Base-by-base conservation (phyloP, 2,797 vertebrate genomes). In the Clarias fuscus region DNA sequence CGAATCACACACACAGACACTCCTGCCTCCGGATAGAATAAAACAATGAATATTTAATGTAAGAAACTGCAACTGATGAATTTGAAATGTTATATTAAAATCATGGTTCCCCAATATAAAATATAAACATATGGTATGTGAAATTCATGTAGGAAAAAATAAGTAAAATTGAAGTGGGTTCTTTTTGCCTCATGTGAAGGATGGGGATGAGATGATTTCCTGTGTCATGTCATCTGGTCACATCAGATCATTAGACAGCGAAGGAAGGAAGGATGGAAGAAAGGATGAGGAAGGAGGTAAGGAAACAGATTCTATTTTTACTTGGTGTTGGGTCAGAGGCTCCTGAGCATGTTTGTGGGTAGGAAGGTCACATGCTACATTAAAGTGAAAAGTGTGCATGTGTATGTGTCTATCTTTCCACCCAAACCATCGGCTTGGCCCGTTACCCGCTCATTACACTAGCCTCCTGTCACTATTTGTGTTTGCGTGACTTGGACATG, bases 241-340 rank as follows among this genome's bases (percentile, higher is more conserved):
- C 81, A 10, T 84, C n/a, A 70, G 64, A 86, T 86, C 85, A 82
- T 83, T 86, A 87, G 88, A 86, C 83, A 88, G 71, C 76, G 73
- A 86, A 73, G 85, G 79, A 86, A 82, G 87, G 87, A 90, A 67
- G 33, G 24, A 73, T 48, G 24, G 71, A 75, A 75, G 72, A 85
- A 56, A 83, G 67, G 88, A 89, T 83, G 80, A 85, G 53, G 83
- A 82, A 85, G 75, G 59, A 85, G 83, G 76, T 64, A 86, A 87
- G 84, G 67, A 87, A 78, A 84, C 78, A 7, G 27, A 30, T 83
- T 88, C 90, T 89, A 88, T 88, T 89, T 90, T 83, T 11, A 22
- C 56, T 81, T 43, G 70, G 56, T 70, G 77, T 71, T 76, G 27
- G 84, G 77, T 82, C 89, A 87, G 82, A 79, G 40, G 82, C 86